A percentile compares a stretch with the other conserved stretches of the same genome.
These are phyloP conservation scores for Isichthys henryi DNA, from an alignment of 2,113 vertebrate species.

Conservation along the genomic window DNA sequence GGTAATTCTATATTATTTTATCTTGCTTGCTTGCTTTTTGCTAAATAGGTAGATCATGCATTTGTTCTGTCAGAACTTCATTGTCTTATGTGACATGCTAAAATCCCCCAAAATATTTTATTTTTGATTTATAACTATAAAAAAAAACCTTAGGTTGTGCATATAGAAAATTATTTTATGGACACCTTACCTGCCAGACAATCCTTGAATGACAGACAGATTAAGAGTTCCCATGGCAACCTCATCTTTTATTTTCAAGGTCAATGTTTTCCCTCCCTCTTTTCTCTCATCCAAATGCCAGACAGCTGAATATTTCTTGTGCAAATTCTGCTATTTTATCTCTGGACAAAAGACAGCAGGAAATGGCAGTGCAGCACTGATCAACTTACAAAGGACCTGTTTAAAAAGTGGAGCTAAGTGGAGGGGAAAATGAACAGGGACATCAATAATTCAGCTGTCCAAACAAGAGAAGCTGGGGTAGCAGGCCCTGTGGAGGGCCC, in stretches of 20 bases:
- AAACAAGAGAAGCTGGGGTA: slow-evolving; percentile 46
- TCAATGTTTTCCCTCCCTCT: slow-evolving; percentile 58
- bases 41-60: background rate
- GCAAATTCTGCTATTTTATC: slow-evolving; percentile 38
- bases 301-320: slow-evolving; percentile 41
- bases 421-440: slow-evolving; percentile 33
- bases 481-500: slow-evolving; percentile 34
- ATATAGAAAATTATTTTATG: slow-evolving; percentile 56
- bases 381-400: slow-evolving; percentile 20
- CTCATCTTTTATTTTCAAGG: slow-evolving; percentile 85
- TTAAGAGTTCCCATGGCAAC: slow-evolving; percentile 92
- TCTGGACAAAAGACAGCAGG: slow-evolving; percentile 34
- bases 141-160: slow-evolving; percentile 65
- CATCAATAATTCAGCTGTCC: slow-evolving; percentile 59
- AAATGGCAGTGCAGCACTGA: slow-evolving; percentile 27
- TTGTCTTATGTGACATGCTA: background rate
- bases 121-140: slow-evolving; percentile 34
- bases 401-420: slow-evolving; percentile 31
- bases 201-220: slow-evolving; percentile 81
- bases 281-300: slow-evolving; percentile 53
- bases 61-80: background rate
- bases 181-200: slow-evolving; percentile 74
- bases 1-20: background rate
- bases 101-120: background rate
- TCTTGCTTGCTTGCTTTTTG: too few species aligned